Evolutionary conservation across 2,113 vertebrate species (phyloP), one percentile per base, ranked within the genome.

Genomic region (Piaya cayana): DNA sequence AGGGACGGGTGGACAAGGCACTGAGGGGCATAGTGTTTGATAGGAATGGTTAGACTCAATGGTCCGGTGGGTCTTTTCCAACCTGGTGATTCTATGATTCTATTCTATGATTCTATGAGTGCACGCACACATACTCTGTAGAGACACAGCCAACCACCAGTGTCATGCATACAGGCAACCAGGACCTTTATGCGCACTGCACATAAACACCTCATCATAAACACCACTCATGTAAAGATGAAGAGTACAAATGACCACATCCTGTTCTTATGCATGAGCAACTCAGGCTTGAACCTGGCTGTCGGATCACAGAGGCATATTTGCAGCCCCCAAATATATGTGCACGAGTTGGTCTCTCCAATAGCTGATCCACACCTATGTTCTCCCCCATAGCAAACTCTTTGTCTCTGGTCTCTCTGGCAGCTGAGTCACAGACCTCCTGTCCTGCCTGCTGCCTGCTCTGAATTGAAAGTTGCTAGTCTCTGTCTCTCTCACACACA

Each of bases 71-170:
- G n/a, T n/a, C n/a, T n/a, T n/a, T n/a, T n/a, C n/a, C n/a, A n/a
- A n/a, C n/a, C n/a, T n/a, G n/a, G n/a, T n/a, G n/a, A n/a, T n/a
- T n/a, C n/a, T n/a, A n/a, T n/a, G n/a, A n/a, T n/a, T n/a, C n/a
- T n/a, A n/a, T n/a, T n/a, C n/a, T n/a, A n/a, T n/a, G n/a, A n/a
- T n/a, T n/a, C n/a, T n/a, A 3, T 39, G 39, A 39, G 39, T 39
- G 39, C 39, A 39, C 12, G 12, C 25, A 52, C 0, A 14, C 32
- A 18, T 1, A 0, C 42, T 59, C 36, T 1, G 1, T 26, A 37
- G 17, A 53, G 62, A 19, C 18, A 67, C 12, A 19, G 15, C 17
- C 39, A 39, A 14, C 12, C 47, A 27, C 29, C 62, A 59, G 30
- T 36, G 15, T 18, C 5, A 15, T 1, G 0, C 2, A 1, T 8